Evolutionary conservation across 2,113 vertebrate genomes (phyloP), one percentile per base, ranked within the genome.

Genomic region (Elgaria multicarinata): DNA sequence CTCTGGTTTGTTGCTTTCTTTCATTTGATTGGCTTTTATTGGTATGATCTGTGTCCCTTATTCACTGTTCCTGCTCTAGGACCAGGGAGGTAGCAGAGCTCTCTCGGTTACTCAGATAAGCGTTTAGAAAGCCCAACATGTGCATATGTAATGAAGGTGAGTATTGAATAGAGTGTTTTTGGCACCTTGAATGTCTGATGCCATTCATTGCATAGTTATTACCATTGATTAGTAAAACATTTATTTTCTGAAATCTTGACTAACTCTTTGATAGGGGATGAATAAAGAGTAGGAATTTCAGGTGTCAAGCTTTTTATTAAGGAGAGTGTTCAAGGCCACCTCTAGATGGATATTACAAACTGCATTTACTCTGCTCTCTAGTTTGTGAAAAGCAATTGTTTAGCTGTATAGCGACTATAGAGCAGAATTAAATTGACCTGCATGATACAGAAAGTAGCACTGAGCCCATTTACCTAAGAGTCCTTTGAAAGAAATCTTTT

Each of bases 351-450:
- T 94, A 95, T 95, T 95, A 93, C 80, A 90, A 62, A 94, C 94
- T 90, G 92, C 93, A 95, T 94, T 93, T 94, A 93, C 92, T 90
- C 85, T 0, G 18, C 95, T 97, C 95, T 97, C 93, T 93, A 94
- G 93, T 36, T 64, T 95, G 94, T 96, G 95, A 96, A 97, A 97
- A 94, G 95, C 95, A 93, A 97, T 97, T 96, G 96, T 96, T 96
- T 96, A 93, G 95, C 96, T 92, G 94, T 89, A 90, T 94, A 95
- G 94, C 97, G 95, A 97, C 95, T 94, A 95, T 9, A 0, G 86
- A 94, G 94, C 95, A 93, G 95, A 96, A 95, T 97, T 96, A 95
- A 95, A 96, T 95, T 97, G 97, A 98, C 97, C 97, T 92, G n/a
- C 1, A 33, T 85, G 75, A 89, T 93, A 91, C 90, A 90, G 96